A percentile compares a stretch with the other conserved stretches of the same genome.
These are phyloP conservation scores for Myotis daubentonii DNA, from an alignment of 2,797 vertebrate species.

Conservation along the genomic window DNA sequence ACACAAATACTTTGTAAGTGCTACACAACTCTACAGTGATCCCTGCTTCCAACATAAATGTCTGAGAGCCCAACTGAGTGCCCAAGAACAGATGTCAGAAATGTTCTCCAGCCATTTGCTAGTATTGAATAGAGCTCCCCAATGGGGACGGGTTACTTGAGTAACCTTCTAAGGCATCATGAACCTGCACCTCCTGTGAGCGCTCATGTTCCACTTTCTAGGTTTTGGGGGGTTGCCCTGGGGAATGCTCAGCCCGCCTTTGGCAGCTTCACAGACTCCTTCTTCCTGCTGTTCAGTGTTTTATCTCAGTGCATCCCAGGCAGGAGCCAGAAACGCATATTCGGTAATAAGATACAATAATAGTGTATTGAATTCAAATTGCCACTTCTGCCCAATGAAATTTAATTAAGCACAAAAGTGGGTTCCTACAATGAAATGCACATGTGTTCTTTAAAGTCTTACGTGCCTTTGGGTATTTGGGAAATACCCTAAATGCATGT, in stretches of 20 bases:
- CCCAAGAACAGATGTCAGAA: not conserved
- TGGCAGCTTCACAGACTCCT: slow-evolving; percentile 53
- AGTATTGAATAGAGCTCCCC: not conserved
- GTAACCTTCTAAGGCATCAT: not conserved
- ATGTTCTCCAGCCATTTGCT: not conserved
- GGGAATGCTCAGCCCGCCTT: not conserved
- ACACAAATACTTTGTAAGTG: not conserved
- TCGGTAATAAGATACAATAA: slow-evolving; percentile 60
- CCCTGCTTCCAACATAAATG: not conserved
- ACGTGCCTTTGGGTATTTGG: slow-evolving; percentile 74
- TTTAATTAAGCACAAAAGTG: slow-evolving; percentile 79
- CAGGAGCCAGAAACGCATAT: slow-evolving; percentile 52
- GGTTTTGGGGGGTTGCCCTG: not conserved
- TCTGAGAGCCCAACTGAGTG: not conserved
- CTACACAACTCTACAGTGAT: not conserved
- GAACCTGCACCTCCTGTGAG: not conserved
- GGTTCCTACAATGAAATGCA: slow-evolving; percentile 76
- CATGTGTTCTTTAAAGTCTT: slow-evolving; percentile 69
- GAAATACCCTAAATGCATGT: slow-evolving; percentile 77
- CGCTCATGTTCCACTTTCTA: not conserved
- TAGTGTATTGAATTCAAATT: slow-evolving; percentile 71
- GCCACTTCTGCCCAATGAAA: slow-evolving; percentile 75
- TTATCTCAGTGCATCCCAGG: slow-evolving; percentile 14
- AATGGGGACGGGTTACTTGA: fast-evolving
- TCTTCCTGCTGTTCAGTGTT: slow-evolving; percentile 22